Evolutionary conservation across 2,888 invertebrate genomes (phyloP).

Genomic region (Ryuthela nishihirai): DNA sequence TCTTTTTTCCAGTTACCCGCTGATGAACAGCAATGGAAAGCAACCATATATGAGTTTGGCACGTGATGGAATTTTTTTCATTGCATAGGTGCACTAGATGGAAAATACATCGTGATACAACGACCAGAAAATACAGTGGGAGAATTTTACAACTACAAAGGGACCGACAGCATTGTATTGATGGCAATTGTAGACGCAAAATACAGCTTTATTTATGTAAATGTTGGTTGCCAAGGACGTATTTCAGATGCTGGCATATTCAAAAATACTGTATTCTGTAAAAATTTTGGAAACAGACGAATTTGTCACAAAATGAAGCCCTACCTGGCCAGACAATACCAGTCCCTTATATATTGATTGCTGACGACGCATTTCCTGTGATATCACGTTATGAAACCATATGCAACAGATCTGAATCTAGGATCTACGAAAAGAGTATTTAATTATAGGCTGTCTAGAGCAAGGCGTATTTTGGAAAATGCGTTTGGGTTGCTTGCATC

Average conservation of each 20-base stretch:
- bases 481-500: too few species aligned
- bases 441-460: too few species aligned
- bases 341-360: neutral
- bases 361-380: neutral
- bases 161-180: neutral
- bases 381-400: neutral
- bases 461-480: too few species aligned
- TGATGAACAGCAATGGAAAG: neutral
- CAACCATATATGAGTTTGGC: neutral
- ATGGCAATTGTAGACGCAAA: neutral
- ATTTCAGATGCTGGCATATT: neutral
- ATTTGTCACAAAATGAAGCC: neutral
- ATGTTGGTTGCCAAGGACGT: neutral
- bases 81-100: neutral
- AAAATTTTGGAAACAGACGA: neutral
- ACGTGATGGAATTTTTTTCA: neutral
- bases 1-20: too few species aligned
- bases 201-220: neutral
- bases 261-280: neutral
- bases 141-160: constrained; percentile 1
- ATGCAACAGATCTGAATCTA: neutral
- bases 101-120: neutral
- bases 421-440: too few species aligned
- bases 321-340: neutral
- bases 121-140: neutral